These are phyloP conservation scores for Tachina fera DNA, from an alignment of 2,888 invertebrate species.

Conservation along the genomic window DNA sequence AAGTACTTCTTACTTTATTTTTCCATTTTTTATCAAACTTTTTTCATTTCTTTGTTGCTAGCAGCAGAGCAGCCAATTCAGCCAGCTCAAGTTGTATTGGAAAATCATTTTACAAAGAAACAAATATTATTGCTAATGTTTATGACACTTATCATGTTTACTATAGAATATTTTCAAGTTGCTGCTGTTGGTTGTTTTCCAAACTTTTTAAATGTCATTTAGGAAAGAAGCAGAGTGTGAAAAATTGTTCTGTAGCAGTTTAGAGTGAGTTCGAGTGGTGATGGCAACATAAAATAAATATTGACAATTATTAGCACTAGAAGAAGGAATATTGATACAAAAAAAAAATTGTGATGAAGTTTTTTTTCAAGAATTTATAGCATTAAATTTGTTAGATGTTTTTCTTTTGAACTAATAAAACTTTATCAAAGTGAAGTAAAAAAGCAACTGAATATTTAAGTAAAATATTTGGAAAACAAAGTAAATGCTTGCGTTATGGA, in stretches of 20 bases:
- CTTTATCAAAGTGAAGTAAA: not conserved
- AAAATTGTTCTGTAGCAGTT: not conserved
- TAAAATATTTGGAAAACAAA: not conserved
- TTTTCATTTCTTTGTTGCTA: slow-evolving; percentile 32
- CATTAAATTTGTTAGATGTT: slow-evolving; percentile 18
- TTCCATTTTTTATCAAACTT: slow-evolving; percentile 7
- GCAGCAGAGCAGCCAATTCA: slow-evolving; percentile 5
- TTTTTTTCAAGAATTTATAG: slow-evolving; percentile 34
- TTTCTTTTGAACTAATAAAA: slow-evolving; percentile 7
- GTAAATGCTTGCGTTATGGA: not conserved
- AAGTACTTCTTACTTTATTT: slow-evolving; percentile 17
- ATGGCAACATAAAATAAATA: slow-evolving; percentile 58
- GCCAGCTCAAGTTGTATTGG: slow-evolving; percentile 34
- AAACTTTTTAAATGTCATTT: slow-evolving; percentile 29
- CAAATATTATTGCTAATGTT: slow-evolving; percentile 71
- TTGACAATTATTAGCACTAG: slow-evolving; percentile 62
- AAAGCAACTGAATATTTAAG: not conserved
- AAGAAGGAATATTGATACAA: slow-evolving; percentile 35
- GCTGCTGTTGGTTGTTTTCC: slow-evolving; percentile 11
- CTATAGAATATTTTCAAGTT: slow-evolving; percentile 21
- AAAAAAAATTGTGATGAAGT: slow-evolving; percentile 10
- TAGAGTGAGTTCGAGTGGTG: not conserved
- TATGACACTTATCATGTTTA: slow-evolving; percentile 71
- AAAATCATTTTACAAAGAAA: slow-evolving; percentile 51
- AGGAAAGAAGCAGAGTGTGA: slow-evolving; percentile 21